These are phyloP conservation scores for Pherbina coryleti DNA, from an alignment of 2,888 invertebrate species.

Conservation along the genomic window DNA sequence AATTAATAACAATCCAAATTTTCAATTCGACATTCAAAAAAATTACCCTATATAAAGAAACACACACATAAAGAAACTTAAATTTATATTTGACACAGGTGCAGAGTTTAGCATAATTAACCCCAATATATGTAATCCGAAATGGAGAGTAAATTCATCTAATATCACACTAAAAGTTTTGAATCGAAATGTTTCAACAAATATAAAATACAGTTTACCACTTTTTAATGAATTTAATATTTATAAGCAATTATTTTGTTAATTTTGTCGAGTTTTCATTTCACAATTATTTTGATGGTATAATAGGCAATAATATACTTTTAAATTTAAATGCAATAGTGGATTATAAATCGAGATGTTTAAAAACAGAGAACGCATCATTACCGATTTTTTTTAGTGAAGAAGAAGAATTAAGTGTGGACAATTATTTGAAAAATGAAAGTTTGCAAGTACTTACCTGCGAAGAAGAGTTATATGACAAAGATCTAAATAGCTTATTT, in stretches of 20 bases:
- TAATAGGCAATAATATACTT: not conserved
- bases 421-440: no score
- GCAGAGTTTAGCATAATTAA: slow-evolving; percentile 36
- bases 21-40: no score
- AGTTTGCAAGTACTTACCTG: not conserved
- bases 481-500: not conserved
- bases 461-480: not conserved
- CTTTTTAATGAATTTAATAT: slow-evolving; percentile 24
- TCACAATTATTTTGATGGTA: not conserved
- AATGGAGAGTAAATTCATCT: slow-evolving; percentile 21
- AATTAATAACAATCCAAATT: no score
- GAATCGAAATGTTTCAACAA: slow-evolving; percentile 27
- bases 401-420: not conserved
- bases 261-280: no score
- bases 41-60: slow-evolving; percentile 27
- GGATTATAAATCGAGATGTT: not conserved
- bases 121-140: slow-evolving; percentile 29
- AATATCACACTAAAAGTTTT: slow-evolving; percentile 26
- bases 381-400: slow-evolving; percentile 2
- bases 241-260: not conserved
- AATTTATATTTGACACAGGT: slow-evolving; percentile 36
- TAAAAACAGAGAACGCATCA: not conserved
- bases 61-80: slow-evolving; percentile 27
- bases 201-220: slow-evolving; percentile 22
- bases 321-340: not conserved